Percentiles rank a stretch among this genome's conserved stretches.
Evolutionary conservation across 2,797 vertebrate genomes (phyloP).

Genomic region (Mareca penelope): DNA sequence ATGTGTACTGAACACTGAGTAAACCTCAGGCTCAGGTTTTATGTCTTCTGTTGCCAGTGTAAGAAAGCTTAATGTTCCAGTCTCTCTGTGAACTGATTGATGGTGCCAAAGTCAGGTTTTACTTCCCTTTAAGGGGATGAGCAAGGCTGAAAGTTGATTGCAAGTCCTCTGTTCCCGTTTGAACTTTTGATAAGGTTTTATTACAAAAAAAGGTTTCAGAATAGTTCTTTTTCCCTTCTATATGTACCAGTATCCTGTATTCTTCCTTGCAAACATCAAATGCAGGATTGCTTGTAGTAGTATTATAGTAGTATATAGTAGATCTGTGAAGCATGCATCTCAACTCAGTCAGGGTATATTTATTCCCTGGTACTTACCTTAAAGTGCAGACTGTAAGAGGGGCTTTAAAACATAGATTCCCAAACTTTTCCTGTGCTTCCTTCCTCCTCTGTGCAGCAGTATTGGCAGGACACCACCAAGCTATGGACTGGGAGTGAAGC

Average conservation of each 20-base stretch:
- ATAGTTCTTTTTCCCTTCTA: not conserved
- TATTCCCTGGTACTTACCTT: not conserved
- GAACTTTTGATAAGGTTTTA: not conserved
- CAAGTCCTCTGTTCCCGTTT: not conserved
- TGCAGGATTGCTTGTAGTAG: not conserved
- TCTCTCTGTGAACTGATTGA: conserved; percentile 45
- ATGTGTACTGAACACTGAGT: not conserved
- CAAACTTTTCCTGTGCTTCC: rapidly evolving
- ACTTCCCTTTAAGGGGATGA: conserved; percentile 4
- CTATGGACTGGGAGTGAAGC: not conserved
- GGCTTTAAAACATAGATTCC: rapidly evolving
- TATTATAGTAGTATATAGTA: not conserved
- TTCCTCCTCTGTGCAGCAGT: not conserved
- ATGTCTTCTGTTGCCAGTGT: not conserved
- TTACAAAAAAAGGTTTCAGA: not conserved
- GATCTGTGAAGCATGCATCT: not conserved
- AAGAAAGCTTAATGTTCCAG: conserved; percentile 18
- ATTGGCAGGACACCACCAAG: not conserved
- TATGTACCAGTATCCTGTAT: not conserved
- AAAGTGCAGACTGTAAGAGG: not conserved
- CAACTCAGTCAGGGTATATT: not conserved
- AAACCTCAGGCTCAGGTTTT: not conserved
- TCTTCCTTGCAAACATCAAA: not conserved
- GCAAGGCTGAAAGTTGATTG: not conserved
- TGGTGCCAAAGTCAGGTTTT: conserved; percentile 22